These are phyloP conservation scores for Eurystomus glaucurus DNA, from an alignment of 2,797 vertebrate species.

Conservation along the genomic window DNA sequence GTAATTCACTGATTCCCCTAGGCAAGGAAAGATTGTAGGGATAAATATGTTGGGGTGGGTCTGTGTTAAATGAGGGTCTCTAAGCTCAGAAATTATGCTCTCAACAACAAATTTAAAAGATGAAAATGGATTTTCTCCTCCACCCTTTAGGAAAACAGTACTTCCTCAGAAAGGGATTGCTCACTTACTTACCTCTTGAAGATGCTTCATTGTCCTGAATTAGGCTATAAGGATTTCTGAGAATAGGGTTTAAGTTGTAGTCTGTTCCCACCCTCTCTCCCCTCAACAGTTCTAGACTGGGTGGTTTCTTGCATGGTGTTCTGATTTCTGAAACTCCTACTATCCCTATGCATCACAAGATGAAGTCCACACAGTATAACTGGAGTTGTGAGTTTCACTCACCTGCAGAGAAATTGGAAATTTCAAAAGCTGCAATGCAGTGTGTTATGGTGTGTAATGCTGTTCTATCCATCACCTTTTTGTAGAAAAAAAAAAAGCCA, in stretches of 20 bases:
- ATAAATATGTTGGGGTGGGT: background rate
- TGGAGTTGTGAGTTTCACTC: background rate
- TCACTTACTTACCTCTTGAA: background rate
- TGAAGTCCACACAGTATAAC: background rate
- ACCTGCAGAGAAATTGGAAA: background rate
- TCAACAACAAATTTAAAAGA: background rate
- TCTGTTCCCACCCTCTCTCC: background rate
- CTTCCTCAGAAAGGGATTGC: background rate
- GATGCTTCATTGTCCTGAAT: background rate
- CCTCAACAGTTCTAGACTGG: background rate
- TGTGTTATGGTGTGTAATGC: background rate
- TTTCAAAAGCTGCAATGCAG: background rate
- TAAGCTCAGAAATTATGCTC: background rate
- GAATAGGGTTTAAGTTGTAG: background rate
- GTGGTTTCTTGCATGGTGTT: background rate
- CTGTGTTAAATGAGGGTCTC: background rate
- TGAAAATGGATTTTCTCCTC: background rate
- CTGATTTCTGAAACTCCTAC: background rate
- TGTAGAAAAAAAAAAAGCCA: background rate
- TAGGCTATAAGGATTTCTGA: background rate
- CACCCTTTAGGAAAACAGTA: background rate
- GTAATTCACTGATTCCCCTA: background rate
- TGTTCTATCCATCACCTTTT: background rate
- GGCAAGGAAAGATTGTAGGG: conserved; percentile 18
- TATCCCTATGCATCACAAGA: background rate